A percentile compares a stretch with the other conserved stretches of the same genome.
These are phyloP conservation scores for Sinocyclocheilus maitianheensis DNA, from an alignment of 2,113 vertebrate species.

Conservation along the genomic window DNA sequence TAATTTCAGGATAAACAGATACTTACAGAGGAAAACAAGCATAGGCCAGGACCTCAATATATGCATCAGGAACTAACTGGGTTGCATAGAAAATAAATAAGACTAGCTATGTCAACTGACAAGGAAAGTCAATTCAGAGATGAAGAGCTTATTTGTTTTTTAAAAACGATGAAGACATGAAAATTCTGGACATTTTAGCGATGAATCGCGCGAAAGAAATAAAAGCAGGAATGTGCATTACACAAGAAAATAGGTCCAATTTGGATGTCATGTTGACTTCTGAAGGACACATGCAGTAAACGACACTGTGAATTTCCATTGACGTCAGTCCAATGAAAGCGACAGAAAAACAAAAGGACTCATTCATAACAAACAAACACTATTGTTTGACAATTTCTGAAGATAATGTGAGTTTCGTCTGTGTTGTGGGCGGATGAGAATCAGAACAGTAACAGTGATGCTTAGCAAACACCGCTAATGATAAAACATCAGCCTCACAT, in stretches of 20 bases:
- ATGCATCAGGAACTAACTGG: background rate
- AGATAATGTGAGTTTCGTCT: background rate
- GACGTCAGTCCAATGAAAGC: background rate
- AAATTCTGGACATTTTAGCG: background rate
- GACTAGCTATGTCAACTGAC: background rate
- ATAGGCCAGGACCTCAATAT: background rate
- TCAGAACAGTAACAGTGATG: background rate
- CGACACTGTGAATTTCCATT: background rate
- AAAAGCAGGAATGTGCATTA: background rate
- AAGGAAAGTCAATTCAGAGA: background rate
- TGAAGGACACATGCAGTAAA: background rate
- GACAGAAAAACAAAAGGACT: background rate
- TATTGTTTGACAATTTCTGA: background rate
- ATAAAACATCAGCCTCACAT: background rate
- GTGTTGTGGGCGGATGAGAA: background rate
- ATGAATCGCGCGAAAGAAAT: background rate
- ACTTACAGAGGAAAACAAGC: background rate
- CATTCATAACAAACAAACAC: constrained; percentile 2
- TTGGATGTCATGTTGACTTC: background rate
- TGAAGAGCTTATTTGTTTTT: background rate
- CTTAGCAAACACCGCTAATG: background rate
- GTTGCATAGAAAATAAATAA: background rate
- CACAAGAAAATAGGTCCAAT: background rate
- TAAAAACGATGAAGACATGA: background rate
- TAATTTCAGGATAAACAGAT: background rate